A percentile compares a stretch with the other conserved stretches of the same genome.
These are phyloP conservation scores for Cordilura impudica DNA, from an alignment of 2,888 invertebrate species.

Conservation along the genomic window DNA sequence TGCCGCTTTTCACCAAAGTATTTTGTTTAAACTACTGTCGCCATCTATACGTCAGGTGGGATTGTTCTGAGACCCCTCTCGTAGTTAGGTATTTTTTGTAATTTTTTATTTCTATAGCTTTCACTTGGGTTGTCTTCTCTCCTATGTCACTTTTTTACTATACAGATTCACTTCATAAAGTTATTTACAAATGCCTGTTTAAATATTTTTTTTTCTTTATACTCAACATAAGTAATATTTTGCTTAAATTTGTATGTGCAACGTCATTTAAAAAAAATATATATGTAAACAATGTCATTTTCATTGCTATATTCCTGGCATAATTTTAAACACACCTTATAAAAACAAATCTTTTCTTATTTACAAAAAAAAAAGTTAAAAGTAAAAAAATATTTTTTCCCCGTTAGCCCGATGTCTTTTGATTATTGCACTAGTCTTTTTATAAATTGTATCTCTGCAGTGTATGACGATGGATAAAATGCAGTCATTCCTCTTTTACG, in stretches of 20 bases:
- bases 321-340: not conserved
- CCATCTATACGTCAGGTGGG: no score
- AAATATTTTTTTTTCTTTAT: not conserved
- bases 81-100: no score
- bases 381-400: not conserved
- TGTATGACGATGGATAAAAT: slow-evolving; percentile 50
- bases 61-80: no score
- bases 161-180: not conserved
- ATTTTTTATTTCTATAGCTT: no score
- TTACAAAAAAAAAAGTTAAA: no score
- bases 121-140: not conserved
- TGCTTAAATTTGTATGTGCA: not conserved
- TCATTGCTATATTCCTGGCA: not conserved
- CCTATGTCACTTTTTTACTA: not conserved
- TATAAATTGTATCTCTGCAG: slow-evolving; percentile 12
- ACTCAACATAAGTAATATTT: not conserved
- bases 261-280: slow-evolving; percentile 13
- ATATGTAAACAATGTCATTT: not conserved
- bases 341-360: not conserved
- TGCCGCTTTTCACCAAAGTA: no score
- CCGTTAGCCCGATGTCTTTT: not conserved
- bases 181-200: not conserved
- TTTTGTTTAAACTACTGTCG: no score
- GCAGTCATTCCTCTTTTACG: slow-evolving; percentile 56
- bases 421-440: not conserved